phyloP scores from a whole-genome alignment of 2,888 invertebrate genomes.

The Melieria omissa region DNA sequence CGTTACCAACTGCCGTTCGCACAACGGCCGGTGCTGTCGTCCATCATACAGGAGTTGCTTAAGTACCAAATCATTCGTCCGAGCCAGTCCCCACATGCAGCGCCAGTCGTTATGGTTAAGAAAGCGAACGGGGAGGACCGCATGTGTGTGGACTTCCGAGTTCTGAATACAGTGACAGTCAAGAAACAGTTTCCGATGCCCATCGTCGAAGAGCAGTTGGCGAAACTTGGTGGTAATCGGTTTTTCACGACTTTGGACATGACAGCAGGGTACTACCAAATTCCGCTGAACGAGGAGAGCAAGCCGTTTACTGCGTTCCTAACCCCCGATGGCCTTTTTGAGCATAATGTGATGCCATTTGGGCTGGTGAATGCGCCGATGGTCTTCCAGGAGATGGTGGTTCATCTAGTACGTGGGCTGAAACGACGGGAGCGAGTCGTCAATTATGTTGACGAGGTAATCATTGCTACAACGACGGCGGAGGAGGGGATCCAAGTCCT shows the following conservation, averaged over 20 bases:
- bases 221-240: conserved; percentile 39
- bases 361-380: conserved; percentile 56
- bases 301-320: not conserved
- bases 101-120: conserved; percentile 31
- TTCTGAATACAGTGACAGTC: conserved; percentile 37
- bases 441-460: conserved; percentile 38
- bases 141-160: conserved; percentile 36
- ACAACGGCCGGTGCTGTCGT: conserved; percentile 17
- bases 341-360: conserved; percentile 24
- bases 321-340: not conserved
- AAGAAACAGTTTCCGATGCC: conserved; percentile 43
- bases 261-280: not conserved
- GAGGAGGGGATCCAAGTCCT: conserved; percentile 16
- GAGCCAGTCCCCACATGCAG: conserved; percentile 36
- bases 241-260: conserved; percentile 54
- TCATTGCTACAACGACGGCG: conserved; percentile 26
- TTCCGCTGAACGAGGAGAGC: not conserved
- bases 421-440: conserved; percentile 8
- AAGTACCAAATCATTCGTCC: conserved; percentile 29
- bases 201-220: conserved; percentile 35
- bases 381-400: conserved; percentile 54
- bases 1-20: conserved; percentile 36
- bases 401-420: conserved; percentile 19
- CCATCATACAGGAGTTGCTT: conserved; percentile 25
- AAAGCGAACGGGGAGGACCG: conserved; percentile 8